A percentile compares a stretch with the other conserved stretches of the same genome.
Evolutionary conservation across 2,888 invertebrate genomes (phyloP).

Genomic region (Drosophila prostipennis): DNA sequence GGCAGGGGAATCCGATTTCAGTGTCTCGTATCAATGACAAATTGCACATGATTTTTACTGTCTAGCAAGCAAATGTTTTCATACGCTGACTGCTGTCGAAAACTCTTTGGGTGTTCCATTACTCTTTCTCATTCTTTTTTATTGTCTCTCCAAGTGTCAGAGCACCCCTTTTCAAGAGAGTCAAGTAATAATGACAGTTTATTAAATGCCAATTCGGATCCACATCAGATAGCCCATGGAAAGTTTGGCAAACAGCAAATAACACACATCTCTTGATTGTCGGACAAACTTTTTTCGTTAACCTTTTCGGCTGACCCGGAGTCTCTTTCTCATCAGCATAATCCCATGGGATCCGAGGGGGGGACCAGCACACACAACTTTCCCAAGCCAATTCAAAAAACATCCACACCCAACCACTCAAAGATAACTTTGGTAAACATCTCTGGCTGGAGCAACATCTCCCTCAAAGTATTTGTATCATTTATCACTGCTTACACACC

Average conservation of each 20-base stretch:
- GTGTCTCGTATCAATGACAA: slow-evolving; percentile 64
- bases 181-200: slow-evolving; percentile 51
- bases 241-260: slow-evolving; percentile 39
- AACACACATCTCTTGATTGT: slow-evolving; percentile 40
- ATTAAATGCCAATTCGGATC: slow-evolving; percentile 52
- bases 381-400: slow-evolving; percentile 42
- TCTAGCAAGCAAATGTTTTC: slow-evolving; percentile 31
- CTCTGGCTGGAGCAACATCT: slow-evolving; percentile 18
- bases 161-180: slow-evolving; percentile 41
- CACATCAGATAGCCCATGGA: slow-evolving; percentile 21
- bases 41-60: slow-evolving; percentile 57
- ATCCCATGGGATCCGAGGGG: slow-evolving; percentile 30
- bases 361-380: slow-evolving; percentile 44
- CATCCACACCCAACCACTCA: slow-evolving; percentile 27
- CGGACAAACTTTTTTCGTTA: slow-evolving; percentile 50
- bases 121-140: slow-evolving; percentile 1
- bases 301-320: slow-evolving; percentile 50
- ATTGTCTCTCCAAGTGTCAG: slow-evolving; percentile 37
- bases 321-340: slow-evolving; percentile 38
- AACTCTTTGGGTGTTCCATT: slow-evolving; percentile 6
- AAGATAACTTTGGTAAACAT: slow-evolving; percentile 37
- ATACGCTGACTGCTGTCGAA: slow-evolving; percentile 17
- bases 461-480: slow-evolving; percentile 46
- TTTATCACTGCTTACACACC: slow-evolving; percentile 68
- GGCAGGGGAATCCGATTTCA: slow-evolving; percentile 52